A percentile compares a stretch with the other conserved stretches of the same genome.
These are phyloP conservation scores for Genyomyrus donnyi DNA, from an alignment of 2,113 vertebrate genomes.

Conservation along the genomic window DNA sequence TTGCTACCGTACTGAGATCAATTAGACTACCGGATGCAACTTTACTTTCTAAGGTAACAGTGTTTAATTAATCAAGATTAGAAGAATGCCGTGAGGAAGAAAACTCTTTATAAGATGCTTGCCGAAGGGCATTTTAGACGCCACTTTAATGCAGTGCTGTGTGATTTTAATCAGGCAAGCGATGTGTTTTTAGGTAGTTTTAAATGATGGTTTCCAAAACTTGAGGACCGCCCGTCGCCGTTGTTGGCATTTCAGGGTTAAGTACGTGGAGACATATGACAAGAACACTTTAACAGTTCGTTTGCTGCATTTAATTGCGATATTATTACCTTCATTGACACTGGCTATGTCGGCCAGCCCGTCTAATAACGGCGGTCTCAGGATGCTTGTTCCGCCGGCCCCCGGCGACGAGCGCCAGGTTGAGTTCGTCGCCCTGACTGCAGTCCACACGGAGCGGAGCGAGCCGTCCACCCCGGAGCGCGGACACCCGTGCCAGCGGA, in stretches of 20 bases:
- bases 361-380: constrained; percentile 69
- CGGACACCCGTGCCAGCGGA: constrained; percentile 65
- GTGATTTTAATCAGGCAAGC: background rate
- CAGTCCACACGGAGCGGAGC: constrained; percentile 72
- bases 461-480: constrained; percentile 68
- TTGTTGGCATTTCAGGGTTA: background rate
- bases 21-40: background rate
- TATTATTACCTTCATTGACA: background rate
- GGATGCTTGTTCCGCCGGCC: constrained; percentile 59
- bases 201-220: constrained; percentile 3
- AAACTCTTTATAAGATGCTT: background rate
- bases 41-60: background rate
- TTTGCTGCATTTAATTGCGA: background rate
- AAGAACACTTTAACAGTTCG: background rate
- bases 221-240: background rate
- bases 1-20: background rate
- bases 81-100: background rate
- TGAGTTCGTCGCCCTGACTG: constrained; percentile 79
- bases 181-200: background rate
- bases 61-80: background rate
- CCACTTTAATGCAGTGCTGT: background rate
- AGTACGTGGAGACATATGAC: background rate
- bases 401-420: constrained; percentile 62
- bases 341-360: constrained; percentile 57
- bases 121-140: background rate